phyloP scores from a whole-genome alignment of 2,888 invertebrate species.

The Bembecia ichneumoniformis region DNA sequence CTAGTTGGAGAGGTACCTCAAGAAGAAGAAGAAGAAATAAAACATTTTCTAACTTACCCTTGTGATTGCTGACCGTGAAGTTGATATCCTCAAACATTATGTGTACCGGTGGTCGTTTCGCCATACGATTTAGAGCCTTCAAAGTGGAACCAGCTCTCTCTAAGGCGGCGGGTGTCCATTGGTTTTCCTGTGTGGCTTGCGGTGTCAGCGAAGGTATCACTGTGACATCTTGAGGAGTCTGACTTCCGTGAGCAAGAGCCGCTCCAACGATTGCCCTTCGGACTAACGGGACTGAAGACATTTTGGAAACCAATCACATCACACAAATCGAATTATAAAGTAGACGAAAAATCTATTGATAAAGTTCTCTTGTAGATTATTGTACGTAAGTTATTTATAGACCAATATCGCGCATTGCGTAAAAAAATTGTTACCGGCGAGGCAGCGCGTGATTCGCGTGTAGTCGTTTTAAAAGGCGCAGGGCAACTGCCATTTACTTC shows the following conservation, averaged over 20 bases:
- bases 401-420: background rate
- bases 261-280: slow-evolving; percentile 56
- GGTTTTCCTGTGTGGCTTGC: slow-evolving; percentile 32
- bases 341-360: background rate
- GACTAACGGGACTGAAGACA: slow-evolving; percentile 53
- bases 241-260: slow-evolving; percentile 34
- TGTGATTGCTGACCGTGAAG: slow-evolving; percentile 62
- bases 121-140: slow-evolving; percentile 68
- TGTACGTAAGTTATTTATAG: background rate
- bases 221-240: slow-evolving; percentile 14
- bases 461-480: slow-evolving; percentile 17
- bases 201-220: background rate
- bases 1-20: too few relatives aligned
- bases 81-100: slow-evolving; percentile 73
- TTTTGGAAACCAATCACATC: slow-evolving; percentile 17
- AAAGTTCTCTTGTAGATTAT: background rate
- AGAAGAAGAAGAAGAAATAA: too few relatives aligned
- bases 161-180: slow-evolving; percentile 63
- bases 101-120: slow-evolving; percentile 72
- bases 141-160: slow-evolving; percentile 64
- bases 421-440: background rate
- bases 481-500: slow-evolving; percentile 16
- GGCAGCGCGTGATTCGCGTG: slow-evolving; percentile 27
- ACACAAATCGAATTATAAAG: background rate
- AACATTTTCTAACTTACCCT: slow-evolving; percentile 30